Conservation (phyloP, 2,797 vertebrate genomes). For the Falco novaeseelandiae region DNA sequence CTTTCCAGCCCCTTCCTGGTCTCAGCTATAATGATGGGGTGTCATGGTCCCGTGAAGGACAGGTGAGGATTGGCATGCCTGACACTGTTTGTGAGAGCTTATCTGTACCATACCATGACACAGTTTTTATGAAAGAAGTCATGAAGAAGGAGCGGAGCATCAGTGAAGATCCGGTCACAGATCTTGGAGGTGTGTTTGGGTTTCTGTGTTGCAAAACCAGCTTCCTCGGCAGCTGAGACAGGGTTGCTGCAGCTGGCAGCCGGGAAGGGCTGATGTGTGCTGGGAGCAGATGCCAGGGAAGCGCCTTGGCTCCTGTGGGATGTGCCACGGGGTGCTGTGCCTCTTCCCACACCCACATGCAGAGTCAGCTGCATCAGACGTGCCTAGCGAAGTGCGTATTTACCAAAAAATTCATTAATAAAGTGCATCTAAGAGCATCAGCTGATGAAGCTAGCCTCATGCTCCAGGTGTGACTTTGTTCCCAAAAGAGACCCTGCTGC, state of each 20-base stretch:
- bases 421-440: accelerated
- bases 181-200: background rate
- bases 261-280: background rate
- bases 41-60: background rate
- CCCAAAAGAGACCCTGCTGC: background rate
- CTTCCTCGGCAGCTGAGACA: background rate
- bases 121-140: background rate
- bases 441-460: accelerated
- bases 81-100: background rate
- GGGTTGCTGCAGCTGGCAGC: background rate
- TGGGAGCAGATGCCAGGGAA: background rate
- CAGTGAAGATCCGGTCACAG: background rate
- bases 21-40: background rate
- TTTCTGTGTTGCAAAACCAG: background rate
- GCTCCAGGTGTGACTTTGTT: background rate
- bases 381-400: background rate
- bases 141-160: background rate
- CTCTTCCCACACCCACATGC: accelerated
- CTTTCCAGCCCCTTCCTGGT: background rate
- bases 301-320: background rate
- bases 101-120: background rate
- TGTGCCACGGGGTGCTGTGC: accelerated
- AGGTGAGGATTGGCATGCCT: background rate
- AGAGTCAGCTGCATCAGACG: accelerated
- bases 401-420: background rate